phyloP scores from a whole-genome alignment of 2,888 invertebrate species.

The Amblyteles armatorius region DNA sequence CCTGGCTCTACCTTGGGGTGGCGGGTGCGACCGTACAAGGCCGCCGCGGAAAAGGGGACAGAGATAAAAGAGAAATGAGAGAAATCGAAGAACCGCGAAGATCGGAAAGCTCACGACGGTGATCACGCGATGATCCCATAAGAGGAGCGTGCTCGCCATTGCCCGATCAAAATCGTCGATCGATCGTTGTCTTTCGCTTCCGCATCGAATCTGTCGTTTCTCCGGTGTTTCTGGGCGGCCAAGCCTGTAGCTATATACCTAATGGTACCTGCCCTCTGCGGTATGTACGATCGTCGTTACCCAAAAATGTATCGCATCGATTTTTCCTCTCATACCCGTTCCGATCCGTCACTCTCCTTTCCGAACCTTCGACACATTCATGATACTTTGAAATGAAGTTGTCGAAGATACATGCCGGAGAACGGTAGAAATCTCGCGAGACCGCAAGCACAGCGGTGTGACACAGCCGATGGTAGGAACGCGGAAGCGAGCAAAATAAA shows the following conservation, averaged over 20 bases:
- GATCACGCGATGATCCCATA: constrained; percentile 64
- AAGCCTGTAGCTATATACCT: constrained; percentile 12
- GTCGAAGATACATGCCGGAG: constrained; percentile 49
- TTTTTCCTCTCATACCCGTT: constrained; percentile 24
- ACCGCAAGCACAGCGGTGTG: constrained; percentile 3
- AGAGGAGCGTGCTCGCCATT: constrained; percentile 44
- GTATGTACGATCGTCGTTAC: constrained; percentile 49
- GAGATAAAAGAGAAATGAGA: constrained; percentile 60
- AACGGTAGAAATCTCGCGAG: constrained; percentile 30
- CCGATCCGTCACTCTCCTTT: constrained; percentile 53
- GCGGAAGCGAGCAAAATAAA: constrained; percentile 54
- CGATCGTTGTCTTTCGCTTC: constrained; percentile 69
- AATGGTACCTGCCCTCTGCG: constrained; percentile 27
- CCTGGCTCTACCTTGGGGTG: constrained; percentile 77
- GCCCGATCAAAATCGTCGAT: constrained; percentile 64
- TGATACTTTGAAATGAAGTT: constrained; percentile 65
- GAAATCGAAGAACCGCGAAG: constrained; percentile 73
- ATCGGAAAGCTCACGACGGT: constrained; percentile 64
- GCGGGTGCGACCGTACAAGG: constrained; percentile 81
- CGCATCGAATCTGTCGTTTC: constrained; percentile 74
- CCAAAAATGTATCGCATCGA: constrained; percentile 59
- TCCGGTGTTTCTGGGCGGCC: constrained; percentile 38
- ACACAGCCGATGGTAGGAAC: constrained; percentile 25
- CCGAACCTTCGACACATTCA: neutral
- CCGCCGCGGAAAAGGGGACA: constrained; percentile 70